Percentiles rank a stretch among this genome's conserved stretches.
These are phyloP conservation scores for Phylloscopus trochiloides DNA, from an alignment of 2,113 vertebrate species.

Conservation along the genomic window DNA sequence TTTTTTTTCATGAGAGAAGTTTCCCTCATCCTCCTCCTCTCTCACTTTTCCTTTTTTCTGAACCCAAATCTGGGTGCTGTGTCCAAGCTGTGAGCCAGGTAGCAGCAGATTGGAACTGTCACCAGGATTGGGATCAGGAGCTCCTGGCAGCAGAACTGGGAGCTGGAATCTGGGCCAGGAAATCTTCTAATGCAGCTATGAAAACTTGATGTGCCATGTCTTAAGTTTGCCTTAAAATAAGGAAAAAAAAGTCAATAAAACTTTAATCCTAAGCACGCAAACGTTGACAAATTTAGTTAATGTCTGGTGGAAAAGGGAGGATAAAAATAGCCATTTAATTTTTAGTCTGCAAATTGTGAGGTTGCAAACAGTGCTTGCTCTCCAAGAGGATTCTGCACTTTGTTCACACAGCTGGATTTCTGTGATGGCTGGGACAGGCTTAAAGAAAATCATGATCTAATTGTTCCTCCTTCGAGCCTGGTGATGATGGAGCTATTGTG, in stretches of 20 bases:
- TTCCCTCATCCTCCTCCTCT: background rate
- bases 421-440: background rate
- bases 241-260: background rate
- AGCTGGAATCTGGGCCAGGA: background rate
- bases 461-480: slow-evolving; percentile 2
- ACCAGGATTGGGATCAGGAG: background rate
- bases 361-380: slow-evolving; percentile 27
- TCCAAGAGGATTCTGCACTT: background rate
- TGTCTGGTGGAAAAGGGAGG: background rate
- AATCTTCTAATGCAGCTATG: background rate
- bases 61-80: background rate
- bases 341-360: slow-evolving; percentile 48
- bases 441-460: slow-evolving; percentile 22
- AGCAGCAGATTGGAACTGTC: background rate
- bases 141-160: background rate
- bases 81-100: background rate
- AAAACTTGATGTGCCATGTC: background rate
- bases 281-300: slow-evolving; percentile 21
- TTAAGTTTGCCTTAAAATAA: background rate
- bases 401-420: slow-evolving; percentile 48
- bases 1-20: fast-evolving
- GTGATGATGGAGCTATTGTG: background rate
- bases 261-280: slow-evolving; percentile 17
- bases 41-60: background rate
- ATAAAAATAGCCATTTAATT: slow-evolving; percentile 54